Evolutionary conservation across 53 echinoderm and acorn worm genomes (phyloP).

Genomic region (Echinometra lucunter): DNA sequence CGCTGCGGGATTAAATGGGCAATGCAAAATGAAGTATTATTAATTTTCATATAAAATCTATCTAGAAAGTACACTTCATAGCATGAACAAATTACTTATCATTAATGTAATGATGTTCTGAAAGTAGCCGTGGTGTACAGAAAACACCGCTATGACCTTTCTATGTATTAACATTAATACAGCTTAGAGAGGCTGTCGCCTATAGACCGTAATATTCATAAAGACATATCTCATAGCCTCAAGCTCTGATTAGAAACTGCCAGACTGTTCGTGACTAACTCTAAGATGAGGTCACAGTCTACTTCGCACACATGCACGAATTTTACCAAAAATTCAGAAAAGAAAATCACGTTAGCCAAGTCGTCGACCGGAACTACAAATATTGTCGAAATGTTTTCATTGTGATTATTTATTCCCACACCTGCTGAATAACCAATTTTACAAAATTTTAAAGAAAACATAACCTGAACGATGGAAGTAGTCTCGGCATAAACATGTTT

Average conservation of each 20-base stretch:
- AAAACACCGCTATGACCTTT: neutral
- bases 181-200: slow-evolving; percentile 13
- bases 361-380: slow-evolving; percentile 33
- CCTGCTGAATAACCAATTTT: slow-evolving; percentile 32
- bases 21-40: neutral
- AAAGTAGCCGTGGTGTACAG: too few species aligned
- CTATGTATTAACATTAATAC: neutral
- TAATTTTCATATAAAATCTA: neutral
- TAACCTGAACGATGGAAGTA: neutral
- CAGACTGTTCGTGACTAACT: slow-evolving; percentile 51
- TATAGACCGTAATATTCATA: slow-evolving; percentile 1
- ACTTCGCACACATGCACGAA: neutral
- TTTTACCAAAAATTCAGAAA: neutral
- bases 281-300: slow-evolving; percentile 57
- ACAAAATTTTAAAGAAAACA: neutral
- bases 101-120: too few species aligned
- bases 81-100: neutral
- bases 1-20: neutral
- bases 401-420: slow-evolving; percentile 46
- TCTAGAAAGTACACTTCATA: neutral
- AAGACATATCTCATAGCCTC: slow-evolving; percentile 42
- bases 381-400: slow-evolving; percentile 38
- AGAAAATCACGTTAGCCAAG: slow-evolving; percentile 31
- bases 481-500: slow-evolving; percentile 11
- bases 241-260: slow-evolving; percentile 50